phyloP scores from a whole-genome alignment of 1,140 invertebrate genomes.

The Cydia fagiglandana region DNA sequence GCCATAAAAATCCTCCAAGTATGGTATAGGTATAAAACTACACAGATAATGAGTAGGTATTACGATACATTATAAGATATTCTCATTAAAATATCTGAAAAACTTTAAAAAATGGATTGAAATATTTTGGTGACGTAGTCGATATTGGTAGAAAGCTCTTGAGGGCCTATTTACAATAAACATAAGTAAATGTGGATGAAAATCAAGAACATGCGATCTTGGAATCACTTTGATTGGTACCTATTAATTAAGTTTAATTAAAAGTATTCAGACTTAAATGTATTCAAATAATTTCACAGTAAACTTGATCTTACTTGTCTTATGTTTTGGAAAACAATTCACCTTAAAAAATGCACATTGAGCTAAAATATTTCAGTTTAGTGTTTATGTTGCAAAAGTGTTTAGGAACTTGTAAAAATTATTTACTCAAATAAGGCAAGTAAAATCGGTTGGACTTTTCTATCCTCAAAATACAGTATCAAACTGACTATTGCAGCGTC shows the following conservation, averaged over 20 bases:
- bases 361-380: too few species aligned
- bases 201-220: neutral
- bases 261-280: neutral
- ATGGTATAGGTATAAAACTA: too few species aligned
- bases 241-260: neutral
- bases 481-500: too few species aligned
- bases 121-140: neutral
- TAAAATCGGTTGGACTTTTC: neutral
- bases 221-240: neutral
- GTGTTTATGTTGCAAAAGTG: too few species aligned
- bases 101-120: neutral
- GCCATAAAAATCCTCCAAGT: too few species aligned
- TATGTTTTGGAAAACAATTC: neutral
- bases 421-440: neutral
- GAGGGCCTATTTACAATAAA: neutral
- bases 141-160: neutral
- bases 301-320: neutral
- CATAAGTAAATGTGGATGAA: constrained; percentile 1
- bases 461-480: neutral
- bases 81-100: neutral
- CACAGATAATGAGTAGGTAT: too few species aligned
- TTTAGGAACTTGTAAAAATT: neutral
- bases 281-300: neutral
- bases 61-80: neutral
- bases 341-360: neutral